These are phyloP conservation scores for Ischnus inquisitorius DNA, from an alignment of 2,888 invertebrate genomes.

Conservation along the genomic window DNA sequence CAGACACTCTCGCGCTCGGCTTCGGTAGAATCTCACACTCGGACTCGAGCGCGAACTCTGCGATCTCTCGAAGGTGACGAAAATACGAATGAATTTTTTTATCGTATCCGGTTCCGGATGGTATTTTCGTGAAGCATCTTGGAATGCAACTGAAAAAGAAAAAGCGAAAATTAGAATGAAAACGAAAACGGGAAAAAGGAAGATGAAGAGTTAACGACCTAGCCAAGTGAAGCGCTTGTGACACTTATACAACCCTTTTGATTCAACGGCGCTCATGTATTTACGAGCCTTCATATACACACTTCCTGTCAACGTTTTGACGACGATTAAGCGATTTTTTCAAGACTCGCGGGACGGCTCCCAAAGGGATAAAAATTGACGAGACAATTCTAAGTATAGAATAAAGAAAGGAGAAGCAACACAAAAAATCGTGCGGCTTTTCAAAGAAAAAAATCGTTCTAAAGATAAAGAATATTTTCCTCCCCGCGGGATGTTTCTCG, in stretches of 20 bases:
- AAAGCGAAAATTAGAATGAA: neutral
- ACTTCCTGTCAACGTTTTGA: slow-evolving; percentile 35
- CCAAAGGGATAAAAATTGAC: slow-evolving; percentile 48
- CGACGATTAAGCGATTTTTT: slow-evolving; percentile 52
- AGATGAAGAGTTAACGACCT: slow-evolving; percentile 41
- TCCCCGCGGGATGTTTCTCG: neutral
- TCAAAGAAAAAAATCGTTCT: slow-evolving; percentile 34
- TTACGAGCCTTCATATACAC: slow-evolving; percentile 43
- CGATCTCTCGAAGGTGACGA: slow-evolving; percentile 48
- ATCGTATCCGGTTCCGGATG: slow-evolving; percentile 52
- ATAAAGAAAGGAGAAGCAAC: neutral
- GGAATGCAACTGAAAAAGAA: slow-evolving; percentile 15
- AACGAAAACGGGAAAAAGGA: slow-evolving; percentile 9
- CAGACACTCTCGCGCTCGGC: neutral
- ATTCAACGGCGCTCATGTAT: slow-evolving; percentile 45
- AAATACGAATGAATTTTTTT: slow-evolving; percentile 45
- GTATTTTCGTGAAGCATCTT: slow-evolving; percentile 42
- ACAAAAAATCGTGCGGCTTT: neutral
- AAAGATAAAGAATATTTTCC: slow-evolving; percentile 3
- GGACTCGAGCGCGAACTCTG: neutral
- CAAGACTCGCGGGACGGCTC: neutral
- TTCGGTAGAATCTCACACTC: slow-evolving; percentile 3
- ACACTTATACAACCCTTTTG: slow-evolving; percentile 42
- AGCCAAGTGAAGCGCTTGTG: slow-evolving; percentile 5
- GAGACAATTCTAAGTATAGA: slow-evolving; percentile 41